Base-by-base conservation (phyloP, 2,113 vertebrate genomes). In the Malurus elegans region DNA sequence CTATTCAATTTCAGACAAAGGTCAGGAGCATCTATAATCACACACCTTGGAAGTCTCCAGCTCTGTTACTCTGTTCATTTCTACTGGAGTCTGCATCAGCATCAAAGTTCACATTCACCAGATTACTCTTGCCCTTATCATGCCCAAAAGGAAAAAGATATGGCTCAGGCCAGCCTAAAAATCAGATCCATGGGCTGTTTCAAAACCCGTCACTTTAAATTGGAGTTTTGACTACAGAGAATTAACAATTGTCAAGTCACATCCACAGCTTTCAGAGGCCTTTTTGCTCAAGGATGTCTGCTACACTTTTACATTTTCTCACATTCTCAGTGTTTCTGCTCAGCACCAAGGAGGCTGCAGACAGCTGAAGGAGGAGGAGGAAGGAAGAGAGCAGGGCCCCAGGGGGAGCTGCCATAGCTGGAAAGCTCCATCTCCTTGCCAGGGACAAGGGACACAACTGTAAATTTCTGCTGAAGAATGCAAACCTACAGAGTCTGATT, bases 141-240 rank as follows among this genome's bases (percentile, higher is more conserved):
- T 19, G 29, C 36, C 72, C 54, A 44, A 88, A 79, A 58, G 32
- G 11, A 24, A 87, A 50, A 74, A 65, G 9, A 11, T 13, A n/a
- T 12, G 9, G 18, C 32, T 90, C 25, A 34, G 25, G 18, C 8
- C 62, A 70, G 70, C 60, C 29, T 91, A 74, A 92, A 95, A 95
- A 84, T 45, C 21, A 60, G n/a, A 53, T 69, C 21, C 23, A 32
- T 72, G 75, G 58, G 32, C 15, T 7, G 1, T 50, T 94, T 50
- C 65, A 36, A 88, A 75, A 54, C 4, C 42, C 7, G n/a, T 81
- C 67, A 31, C 24, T 92, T 94, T 70, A 86, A 94, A 79, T 88
- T 61, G 8, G 62, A 83, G 18, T 54, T 54, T 76, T 62, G 42
- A 47, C 38, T n/a, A 44, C 26, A 48, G 56, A 78, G 24, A 76